Evolutionary conservation across 1,140 invertebrate genomes (phyloP).

Genomic region (Spodoptera litura): DNA sequence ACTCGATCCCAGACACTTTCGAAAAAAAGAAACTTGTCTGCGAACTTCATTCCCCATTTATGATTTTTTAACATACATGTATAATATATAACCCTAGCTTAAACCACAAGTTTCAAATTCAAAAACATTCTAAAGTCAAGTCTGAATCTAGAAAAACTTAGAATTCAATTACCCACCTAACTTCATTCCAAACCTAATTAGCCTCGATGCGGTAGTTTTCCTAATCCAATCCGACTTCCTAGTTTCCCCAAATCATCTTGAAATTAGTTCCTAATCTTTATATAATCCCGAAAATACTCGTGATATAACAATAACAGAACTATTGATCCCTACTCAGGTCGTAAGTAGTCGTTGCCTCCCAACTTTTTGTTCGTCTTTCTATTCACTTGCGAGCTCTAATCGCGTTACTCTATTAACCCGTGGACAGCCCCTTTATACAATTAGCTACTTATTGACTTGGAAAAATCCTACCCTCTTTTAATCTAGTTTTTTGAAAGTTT

Average conservation of each 20-base stretch:
- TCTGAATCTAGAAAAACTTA: neutral
- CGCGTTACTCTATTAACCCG: conserved; percentile 76
- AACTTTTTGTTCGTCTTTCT: conserved; percentile 70
- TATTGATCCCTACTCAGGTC: conserved; percentile 24
- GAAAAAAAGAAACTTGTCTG: conserved; percentile 72
- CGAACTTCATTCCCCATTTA: conserved; percentile 61
- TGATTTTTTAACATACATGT: conserved; percentile 31
- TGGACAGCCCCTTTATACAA: conserved; percentile 76
- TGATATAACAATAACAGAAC: conserved; percentile 41
- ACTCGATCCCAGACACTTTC: conserved; percentile 70
- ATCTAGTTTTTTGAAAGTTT: conserved; percentile 63
- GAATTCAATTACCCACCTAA: conserved; percentile 7
- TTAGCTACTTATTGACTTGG: conserved; percentile 76
- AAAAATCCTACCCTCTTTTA: conserved; percentile 62
- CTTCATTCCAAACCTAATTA: conserved; percentile 17
- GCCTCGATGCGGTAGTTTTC: conserved; percentile 3
- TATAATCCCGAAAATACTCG: neutral
- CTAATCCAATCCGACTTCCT: conserved; percentile 17
- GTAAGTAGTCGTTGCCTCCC: conserved; percentile 40
- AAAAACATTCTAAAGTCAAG: neutral
- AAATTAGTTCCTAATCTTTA: conserved; percentile 25
- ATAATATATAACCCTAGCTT: neutral
- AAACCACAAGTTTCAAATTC: too few relatives aligned
- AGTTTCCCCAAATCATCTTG: conserved; percentile 18
- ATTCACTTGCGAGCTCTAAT: conserved; percentile 74